Evolutionary conservation across 2,888 invertebrate species (phyloP), one percentile per base, ranked within the genome.

Genomic region (Agrotis puta): DNA sequence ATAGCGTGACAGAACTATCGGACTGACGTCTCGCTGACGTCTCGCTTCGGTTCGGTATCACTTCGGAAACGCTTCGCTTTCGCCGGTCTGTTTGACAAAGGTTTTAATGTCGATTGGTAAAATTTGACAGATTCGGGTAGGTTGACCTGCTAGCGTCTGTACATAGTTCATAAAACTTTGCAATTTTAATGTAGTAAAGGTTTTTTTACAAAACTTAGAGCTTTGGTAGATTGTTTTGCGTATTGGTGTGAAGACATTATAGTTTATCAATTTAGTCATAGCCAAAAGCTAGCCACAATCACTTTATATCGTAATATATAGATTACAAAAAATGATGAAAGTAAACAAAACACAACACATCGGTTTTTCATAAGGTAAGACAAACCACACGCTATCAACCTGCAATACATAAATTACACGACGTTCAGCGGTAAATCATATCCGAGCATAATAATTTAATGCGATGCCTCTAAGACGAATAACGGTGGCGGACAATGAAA

Each of bases 401-500:
- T 57, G 54, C 70, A 79, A 82, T 82, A 81, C 88, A 88, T 93
- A 92, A 91, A 91, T 92, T 84, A 91, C 85, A 83, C 84, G 82
- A 85, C 83, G 88, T 87, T 87, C 82, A 87, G 85, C 88, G 82
- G 84, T 93, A 92, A 94, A 94, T 93, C 92, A 94, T 87, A 88
- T 88, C 89, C 91, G 89, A 92, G 92, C 90, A 92, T 94, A 92
- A 92, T 94, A 93, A 94, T 94, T 94, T 93, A 93, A 91, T 89
- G 88, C 88, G 90, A 91, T 88, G 89, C 90, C 88, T 89, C 87
- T 88, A 89, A 94, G 94, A 93, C 90, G 92, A 92, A 92, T 92
- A 93, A 90, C 91, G 90, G 89, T 85, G 81, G 91, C 92, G 93
- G 92, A 95, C 95, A 95, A 95, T 95, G 94, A 94, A 93, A 94